Evolutionary conservation across 1,140 invertebrate genomes (phyloP).

Genomic region (Megalonaias nervosa): DNA sequence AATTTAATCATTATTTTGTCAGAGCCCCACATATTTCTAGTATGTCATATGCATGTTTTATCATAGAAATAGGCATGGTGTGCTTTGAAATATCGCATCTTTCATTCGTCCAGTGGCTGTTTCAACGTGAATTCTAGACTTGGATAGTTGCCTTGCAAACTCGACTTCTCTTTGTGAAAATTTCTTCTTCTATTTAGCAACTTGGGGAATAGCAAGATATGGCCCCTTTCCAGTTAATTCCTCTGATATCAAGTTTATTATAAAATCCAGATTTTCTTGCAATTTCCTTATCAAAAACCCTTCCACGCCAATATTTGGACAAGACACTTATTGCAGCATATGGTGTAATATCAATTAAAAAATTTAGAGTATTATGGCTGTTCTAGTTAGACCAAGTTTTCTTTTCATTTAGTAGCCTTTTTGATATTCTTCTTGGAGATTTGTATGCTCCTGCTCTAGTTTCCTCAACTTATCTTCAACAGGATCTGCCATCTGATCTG

Average conservation of each 20-base stretch:
- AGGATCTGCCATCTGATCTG: not conserved
- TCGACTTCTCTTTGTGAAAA: constrained; percentile 10
- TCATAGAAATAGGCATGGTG: not conserved
- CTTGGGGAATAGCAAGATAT: constrained; percentile 10
- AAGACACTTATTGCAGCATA: constrained; percentile 32
- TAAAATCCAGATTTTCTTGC: constrained; percentile 35
- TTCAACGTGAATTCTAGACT: not conserved
- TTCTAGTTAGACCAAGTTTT: constrained; percentile 38
- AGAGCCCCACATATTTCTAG: constrained; percentile 7
- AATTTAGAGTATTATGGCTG: constrained; percentile 35
- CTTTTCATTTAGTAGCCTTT: no score
- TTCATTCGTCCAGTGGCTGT: not conserved
- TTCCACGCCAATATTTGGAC: constrained; percentile 39
- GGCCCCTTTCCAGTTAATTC: not conserved
- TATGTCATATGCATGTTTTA: constrained; percentile 9
- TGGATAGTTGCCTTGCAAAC: not conserved
- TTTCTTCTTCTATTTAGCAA: constrained; percentile 7
- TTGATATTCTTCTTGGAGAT: not conserved
- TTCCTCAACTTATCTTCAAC: not conserved
- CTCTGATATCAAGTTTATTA: constrained; percentile 15
- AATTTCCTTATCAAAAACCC: constrained; percentile 32
- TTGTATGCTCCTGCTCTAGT: not conserved
- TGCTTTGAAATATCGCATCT: constrained; percentile 2
- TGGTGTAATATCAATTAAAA: constrained; percentile 42
- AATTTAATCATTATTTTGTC: constrained; percentile 16